Evolutionary conservation across 2,113 vertebrate genomes (phyloP).

Genomic region (Cyanoderma ruficeps): DNA sequence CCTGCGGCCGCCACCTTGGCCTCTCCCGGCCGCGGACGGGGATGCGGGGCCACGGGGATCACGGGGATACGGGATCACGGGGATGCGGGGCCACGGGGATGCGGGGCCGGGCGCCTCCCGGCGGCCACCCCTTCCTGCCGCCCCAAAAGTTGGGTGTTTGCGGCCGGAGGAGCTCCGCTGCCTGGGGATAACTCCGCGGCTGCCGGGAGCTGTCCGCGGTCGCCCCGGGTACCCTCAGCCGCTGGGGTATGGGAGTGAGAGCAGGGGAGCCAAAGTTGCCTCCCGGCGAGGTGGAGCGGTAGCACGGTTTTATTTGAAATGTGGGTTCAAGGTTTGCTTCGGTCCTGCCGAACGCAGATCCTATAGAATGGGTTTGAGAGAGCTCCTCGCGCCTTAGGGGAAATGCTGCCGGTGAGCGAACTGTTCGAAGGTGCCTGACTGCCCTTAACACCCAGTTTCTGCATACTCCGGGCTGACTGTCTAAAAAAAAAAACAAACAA

Average conservation of each 20-base stretch:
- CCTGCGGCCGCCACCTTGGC: neutral
- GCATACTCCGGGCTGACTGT: rapidly evolving
- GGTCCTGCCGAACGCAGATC: neutral
- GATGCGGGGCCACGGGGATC: too few relatives aligned
- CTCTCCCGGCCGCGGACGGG: too few relatives aligned
- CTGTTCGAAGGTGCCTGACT: neutral
- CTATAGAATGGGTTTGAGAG: neutral
- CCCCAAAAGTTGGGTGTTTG: neutral
- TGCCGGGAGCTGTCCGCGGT: neutral
- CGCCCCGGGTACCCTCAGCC: rapidly evolving
- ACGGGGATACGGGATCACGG: too few relatives aligned
- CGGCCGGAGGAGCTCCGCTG: neutral
- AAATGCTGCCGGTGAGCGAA: neutral
- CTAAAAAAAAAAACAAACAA: neutral
- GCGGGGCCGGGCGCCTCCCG: neutral
- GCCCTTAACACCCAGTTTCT: neutral
- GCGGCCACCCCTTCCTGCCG: neutral
- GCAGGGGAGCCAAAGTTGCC: neutral
- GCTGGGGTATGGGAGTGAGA: neutral
- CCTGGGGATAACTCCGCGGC: neutral
- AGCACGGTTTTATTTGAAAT: neutral
- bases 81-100: too few relatives aligned
- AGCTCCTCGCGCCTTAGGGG: neutral
- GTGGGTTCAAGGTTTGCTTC: neutral
- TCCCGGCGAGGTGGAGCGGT: neutral